These are phyloP conservation scores for Danio albolineatus DNA, from an alignment of 2,797 vertebrate species.

Conservation along the genomic window DNA sequence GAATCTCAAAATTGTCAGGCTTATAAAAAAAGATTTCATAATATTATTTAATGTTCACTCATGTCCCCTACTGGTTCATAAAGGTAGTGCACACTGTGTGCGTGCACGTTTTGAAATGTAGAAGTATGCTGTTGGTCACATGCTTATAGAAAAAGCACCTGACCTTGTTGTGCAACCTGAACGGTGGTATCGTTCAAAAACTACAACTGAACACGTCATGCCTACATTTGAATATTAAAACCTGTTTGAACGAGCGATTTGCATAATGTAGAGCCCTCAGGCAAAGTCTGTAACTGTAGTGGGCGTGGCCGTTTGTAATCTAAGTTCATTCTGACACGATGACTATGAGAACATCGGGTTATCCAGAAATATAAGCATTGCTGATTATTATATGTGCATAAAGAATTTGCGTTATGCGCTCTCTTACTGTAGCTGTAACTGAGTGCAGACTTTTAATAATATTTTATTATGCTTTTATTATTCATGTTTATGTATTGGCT, in stretches of 20 bases:
- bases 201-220: conserved; percentile 15
- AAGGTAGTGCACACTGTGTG: conserved; percentile 3
- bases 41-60: background rate
- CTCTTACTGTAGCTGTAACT: too few species aligned
- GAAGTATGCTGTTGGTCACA: conserved; percentile 17
- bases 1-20: background rate
- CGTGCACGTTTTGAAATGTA: background rate
- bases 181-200: background rate
- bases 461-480: too few species aligned
- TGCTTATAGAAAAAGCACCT: conserved; percentile 23
- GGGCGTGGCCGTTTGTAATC: background rate
- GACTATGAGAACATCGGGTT: background rate
- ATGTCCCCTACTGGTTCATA: background rate
- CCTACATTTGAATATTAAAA: conserved; percentile 68
- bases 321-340: background rate
- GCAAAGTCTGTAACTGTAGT: conserved; percentile 12
- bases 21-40: background rate
- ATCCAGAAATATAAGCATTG: background rate
- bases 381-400: background rate
- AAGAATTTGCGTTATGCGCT: background rate
- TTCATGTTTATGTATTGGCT: too few species aligned
- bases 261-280: conserved; percentile 64
- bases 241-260: conserved; percentile 74
- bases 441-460: too few species aligned
- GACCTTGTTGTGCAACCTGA: conserved; percentile 21